phyloP scores from a whole-genome alignment of 2,888 invertebrate genomes.

The Drosophila helvetica region DNA sequence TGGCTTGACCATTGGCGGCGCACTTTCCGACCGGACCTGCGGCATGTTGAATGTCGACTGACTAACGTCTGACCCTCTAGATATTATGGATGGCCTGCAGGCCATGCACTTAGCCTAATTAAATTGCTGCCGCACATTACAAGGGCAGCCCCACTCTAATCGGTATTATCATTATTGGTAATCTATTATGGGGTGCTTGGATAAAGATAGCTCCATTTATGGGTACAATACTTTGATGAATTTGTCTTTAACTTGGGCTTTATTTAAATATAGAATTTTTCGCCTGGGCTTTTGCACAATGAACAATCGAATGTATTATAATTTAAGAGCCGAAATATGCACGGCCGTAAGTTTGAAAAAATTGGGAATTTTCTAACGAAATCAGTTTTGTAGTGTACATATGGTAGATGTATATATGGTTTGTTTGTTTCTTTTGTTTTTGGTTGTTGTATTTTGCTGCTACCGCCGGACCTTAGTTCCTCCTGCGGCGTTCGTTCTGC shows the following conservation, averaged over 20 bases:
- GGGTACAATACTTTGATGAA: constrained; percentile 15
- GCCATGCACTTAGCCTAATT: constrained; percentile 68
- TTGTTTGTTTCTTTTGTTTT: background rate
- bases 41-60: constrained; percentile 57
- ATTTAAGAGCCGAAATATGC: constrained; percentile 47
- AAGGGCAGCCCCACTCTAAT: constrained; percentile 11
- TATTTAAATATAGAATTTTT: constrained; percentile 37
- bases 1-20: constrained; percentile 55
- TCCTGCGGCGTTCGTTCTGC: constrained; percentile 72
- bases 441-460: background rate
- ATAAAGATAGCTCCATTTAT: constrained; percentile 8
- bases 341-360: constrained; percentile 16
- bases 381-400: background rate
- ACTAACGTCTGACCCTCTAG: constrained; percentile 1
- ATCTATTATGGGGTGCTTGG: constrained; percentile 16
- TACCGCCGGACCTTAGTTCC: constrained; percentile 49
- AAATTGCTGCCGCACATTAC: constrained; percentile 41
- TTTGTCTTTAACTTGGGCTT: constrained; percentile 7
- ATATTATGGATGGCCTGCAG: constrained; percentile 8
- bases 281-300: constrained; percentile 6
- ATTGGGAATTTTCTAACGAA: background rate
- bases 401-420: background rate
- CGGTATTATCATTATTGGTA: constrained; percentile 38
- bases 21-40: constrained; percentile 47
- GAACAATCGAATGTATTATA: constrained; percentile 18